Evolutionary conservation across 2,797 vertebrate species (phyloP), one percentile per base, ranked within the genome.

Genomic region (Natrix natrix): DNA sequence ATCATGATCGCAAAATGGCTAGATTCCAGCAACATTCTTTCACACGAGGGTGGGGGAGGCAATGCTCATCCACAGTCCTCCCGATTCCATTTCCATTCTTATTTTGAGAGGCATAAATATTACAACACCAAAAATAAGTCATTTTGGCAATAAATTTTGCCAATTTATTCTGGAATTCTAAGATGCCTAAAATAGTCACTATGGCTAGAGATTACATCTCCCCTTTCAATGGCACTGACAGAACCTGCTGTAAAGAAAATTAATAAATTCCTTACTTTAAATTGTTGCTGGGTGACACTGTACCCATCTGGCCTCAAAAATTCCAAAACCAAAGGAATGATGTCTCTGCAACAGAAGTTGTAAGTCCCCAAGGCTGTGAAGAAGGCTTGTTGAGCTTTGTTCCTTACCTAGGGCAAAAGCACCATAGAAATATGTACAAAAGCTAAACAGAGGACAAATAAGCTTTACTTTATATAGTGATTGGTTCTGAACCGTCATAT

Each of bases 291-390:
- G 78, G 98, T 99, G 97, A 99, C 97, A 59, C 98, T 97, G 92
- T 98, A 97, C 91, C 98, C 98, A 74, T 98, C 97, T 0, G 99
- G 99, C 92, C 97, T 97, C 95, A 99, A 97, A 94, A 98, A 99
- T 95, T 98, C 97, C 48, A 99, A 97, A 95, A 99, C 98, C 26
- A 98, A 98, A 28, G 99, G 99, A 96, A 99, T 99, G 54, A 99
- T 97, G 97, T 99, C 99, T 97, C 99, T 98, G 97, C 99, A 99
- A 97, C 99, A 99, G 97, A 99, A 99, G 94, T 99, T 99, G 96
- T 99, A 99, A 0, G 98, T 99, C 95, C 98, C 99, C 96, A 99
- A 97, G 37, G 99, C 98, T n/a, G 98, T 98, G 97, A 99, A 99
- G 95, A 99, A 98, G 6, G 99, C 99, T 93, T 97, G 98, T 95